phyloP scores from a whole-genome alignment of 2,888 invertebrate genomes.

The Chrysotoxum bicinctum region DNA sequence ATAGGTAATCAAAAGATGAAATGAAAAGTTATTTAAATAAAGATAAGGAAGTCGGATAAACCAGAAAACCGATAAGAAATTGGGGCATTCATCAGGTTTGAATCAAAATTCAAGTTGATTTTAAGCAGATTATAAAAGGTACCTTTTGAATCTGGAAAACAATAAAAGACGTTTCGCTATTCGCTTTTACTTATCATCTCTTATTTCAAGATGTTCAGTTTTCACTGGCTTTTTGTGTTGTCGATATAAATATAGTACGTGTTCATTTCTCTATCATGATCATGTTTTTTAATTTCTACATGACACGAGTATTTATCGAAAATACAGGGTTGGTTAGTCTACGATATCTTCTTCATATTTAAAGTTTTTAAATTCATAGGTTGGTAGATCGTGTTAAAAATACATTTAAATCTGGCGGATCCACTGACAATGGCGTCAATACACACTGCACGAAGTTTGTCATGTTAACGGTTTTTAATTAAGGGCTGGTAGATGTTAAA shows the following conservation, averaged over 20 bases:
- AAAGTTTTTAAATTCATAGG: too few species aligned
- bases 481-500: too few species aligned
- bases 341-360: too few species aligned
- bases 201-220: too few species aligned
- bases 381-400: too few species aligned
- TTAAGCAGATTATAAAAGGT: background rate
- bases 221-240: background rate
- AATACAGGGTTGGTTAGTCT: too few species aligned
- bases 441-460: too few species aligned
- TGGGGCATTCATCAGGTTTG: background rate
- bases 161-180: background rate
- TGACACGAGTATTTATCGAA: too few species aligned
- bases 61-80: background rate
- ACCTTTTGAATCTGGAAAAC: background rate
- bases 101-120: background rate
- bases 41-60: background rate
- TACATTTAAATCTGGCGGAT: too few species aligned
- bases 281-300: too few species aligned
- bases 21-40: background rate
- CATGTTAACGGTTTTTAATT: too few species aligned
- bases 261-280: background rate
- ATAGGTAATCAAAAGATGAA: constrained; percentile 14
- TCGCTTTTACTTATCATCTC: background rate
- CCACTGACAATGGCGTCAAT: too few species aligned
- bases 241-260: background rate